A percentile compares a stretch with the other conserved stretches of the same genome.
Conservation (phyloP, 1,140 invertebrate genomes). For the Leguminivora glycinivorella region DNA sequence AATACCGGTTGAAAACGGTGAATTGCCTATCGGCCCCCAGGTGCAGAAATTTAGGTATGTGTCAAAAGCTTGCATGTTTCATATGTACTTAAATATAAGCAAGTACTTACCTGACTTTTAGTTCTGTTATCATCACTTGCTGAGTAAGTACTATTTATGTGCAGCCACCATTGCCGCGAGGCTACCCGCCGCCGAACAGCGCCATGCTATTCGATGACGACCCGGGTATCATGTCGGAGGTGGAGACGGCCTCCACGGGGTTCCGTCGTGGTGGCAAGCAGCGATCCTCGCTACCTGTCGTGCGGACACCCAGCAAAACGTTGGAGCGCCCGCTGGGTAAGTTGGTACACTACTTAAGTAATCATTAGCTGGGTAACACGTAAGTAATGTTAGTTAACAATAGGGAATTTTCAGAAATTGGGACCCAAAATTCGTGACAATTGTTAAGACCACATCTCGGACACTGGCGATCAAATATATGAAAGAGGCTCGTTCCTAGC, state of each 20-base stretch:
- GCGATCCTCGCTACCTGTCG: conserved; percentile 94
- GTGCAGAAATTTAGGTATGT: too few species aligned
- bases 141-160: conserved; percentile 45
- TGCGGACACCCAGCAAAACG: conserved; percentile 96
- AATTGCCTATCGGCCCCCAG: too few species aligned
- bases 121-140: not conserved
- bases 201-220: conserved; percentile 94
- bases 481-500: too few species aligned
- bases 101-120: not conserved
- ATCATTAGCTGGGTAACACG: not conserved
- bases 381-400: too few species aligned
- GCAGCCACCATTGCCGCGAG: conserved; percentile 84
- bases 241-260: conserved; percentile 95
- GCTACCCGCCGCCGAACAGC: conserved; percentile 86
- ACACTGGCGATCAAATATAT: too few species aligned
- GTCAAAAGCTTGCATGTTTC: too few species aligned
- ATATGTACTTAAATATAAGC: too few species aligned
- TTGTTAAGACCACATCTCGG: too few species aligned
- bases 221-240: conserved; percentile 98
- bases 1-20: too few species aligned
- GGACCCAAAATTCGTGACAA: too few species aligned
- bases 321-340: conserved; percentile 93
- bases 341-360: conserved; percentile 38
- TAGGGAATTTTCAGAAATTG: too few species aligned
- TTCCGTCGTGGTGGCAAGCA: conserved; percentile 94